Percentiles rank a stretch among this genome's conserved stretches.
Conservation (phyloP, 64 coral and sea anemone genomes). For the Pocillopora verrucosa region DNA sequence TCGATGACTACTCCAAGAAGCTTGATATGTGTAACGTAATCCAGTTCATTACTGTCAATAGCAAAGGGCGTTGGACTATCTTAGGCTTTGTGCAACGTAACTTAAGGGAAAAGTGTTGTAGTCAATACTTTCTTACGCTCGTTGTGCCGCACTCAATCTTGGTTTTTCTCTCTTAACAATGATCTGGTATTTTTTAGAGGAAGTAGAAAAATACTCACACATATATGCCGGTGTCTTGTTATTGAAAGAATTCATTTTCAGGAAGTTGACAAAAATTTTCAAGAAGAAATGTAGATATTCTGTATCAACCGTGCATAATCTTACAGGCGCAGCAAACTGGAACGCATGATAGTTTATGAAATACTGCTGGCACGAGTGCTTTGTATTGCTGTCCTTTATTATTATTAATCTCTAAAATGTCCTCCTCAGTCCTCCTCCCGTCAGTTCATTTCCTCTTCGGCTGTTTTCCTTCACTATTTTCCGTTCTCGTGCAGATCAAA, state of each 20-base stretch:
- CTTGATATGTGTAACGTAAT: too few relatives aligned
- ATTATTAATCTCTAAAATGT: neutral
- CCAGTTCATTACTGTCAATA: too few relatives aligned
- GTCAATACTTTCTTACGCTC: too few relatives aligned
- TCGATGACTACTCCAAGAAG: too few relatives aligned
- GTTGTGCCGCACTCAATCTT: too few relatives aligned
- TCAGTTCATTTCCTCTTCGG: neutral
- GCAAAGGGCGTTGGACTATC: too few relatives aligned
- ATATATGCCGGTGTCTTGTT: slow-evolving; percentile 41
- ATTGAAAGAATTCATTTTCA: slow-evolving; percentile 41
- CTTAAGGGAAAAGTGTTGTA: too few relatives aligned
- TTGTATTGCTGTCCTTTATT: slow-evolving; percentile 8
- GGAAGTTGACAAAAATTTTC: neutral
- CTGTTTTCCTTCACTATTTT: neutral
- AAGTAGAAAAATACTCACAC: slow-evolving; percentile 14
- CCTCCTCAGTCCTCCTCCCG: neutral
- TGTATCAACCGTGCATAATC: neutral
- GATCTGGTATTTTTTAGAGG: too few relatives aligned
- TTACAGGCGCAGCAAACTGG: neutral
- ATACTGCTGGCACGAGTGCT: neutral
- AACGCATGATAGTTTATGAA: neutral
- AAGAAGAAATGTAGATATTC: too few relatives aligned
- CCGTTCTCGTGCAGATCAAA: neutral
- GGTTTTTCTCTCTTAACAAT: too few relatives aligned
- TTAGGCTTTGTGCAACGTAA: too few relatives aligned